These are phyloP conservation scores for Campoplex nolae DNA, from an alignment of 2,888 invertebrate species.

Conservation along the genomic window DNA sequence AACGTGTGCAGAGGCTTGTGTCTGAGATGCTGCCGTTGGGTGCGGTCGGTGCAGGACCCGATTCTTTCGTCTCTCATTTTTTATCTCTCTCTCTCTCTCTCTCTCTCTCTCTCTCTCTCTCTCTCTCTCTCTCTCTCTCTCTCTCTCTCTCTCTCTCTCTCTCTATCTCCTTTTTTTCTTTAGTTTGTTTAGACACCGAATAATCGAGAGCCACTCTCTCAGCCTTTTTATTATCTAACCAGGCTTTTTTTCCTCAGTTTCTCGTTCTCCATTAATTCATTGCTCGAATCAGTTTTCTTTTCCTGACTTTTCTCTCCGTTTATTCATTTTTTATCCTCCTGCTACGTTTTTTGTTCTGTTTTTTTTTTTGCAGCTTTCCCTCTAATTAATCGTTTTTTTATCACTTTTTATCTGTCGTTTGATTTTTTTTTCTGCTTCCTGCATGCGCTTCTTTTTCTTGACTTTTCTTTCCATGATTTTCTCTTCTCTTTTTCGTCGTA, in stretches of 20 bases:
- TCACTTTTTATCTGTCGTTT: not conserved
- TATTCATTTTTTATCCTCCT: not conserved
- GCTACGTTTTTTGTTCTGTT: not conserved
- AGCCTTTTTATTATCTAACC: constrained; percentile 66
- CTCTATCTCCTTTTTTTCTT: constrained; percentile 56
- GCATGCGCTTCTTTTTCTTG: constrained; percentile 28
- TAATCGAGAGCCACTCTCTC: constrained; percentile 79
- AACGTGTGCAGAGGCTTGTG: constrained; percentile 44
- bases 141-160: too few species aligned
- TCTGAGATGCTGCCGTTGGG: constrained; percentile 60
- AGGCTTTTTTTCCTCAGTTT: not conserved
- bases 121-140: too few species aligned
- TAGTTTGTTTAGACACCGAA: constrained; percentile 84
- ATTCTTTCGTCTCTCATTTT: constrained; percentile 33
- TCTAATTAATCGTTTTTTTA: not conserved
- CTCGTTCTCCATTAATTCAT: constrained; percentile 11
- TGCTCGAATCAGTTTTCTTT: not conserved
- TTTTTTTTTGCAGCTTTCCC: too few species aligned
- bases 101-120: too few species aligned
- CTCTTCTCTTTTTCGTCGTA: not conserved
- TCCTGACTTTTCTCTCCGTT: not conserved
- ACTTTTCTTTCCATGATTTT: not conserved
- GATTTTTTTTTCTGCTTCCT: not conserved
- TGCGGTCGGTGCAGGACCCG: constrained; percentile 61
- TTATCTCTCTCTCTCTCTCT: not conserved